Evolutionary conservation across 64 coral and sea anemone species (phyloP).

Genomic region (Montipora capricornis): DNA sequence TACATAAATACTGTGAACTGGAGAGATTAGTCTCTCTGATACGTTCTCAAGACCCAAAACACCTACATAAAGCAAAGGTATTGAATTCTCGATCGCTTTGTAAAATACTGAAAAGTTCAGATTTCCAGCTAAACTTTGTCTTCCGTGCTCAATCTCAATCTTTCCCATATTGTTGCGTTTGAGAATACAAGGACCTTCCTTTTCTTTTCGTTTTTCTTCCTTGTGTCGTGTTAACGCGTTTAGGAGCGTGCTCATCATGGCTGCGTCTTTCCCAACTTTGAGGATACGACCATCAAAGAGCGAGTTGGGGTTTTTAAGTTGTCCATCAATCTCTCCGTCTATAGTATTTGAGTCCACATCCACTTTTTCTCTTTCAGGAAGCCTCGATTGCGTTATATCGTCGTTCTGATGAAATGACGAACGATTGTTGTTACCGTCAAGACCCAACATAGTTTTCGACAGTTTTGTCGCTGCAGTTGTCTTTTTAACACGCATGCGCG

Average conservation of each 20-base stretch:
- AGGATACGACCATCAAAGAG: conserved; percentile 3
- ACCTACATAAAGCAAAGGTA: conserved; percentile 47
- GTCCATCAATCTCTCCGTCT: not conserved
- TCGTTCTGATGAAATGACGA: not conserved
- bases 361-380: not conserved
- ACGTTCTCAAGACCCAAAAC: conserved; percentile 28
- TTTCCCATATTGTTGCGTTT: not conserved
- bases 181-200: not conserved
- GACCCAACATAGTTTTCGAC: not conserved
- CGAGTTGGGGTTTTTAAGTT: not conserved
- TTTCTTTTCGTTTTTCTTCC: not conserved
- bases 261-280: conserved; percentile 25
- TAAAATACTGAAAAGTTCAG: conserved; percentile 66
- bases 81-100: not conserved
- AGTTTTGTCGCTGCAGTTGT: not conserved
- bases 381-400: not conserved
- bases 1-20: not conserved
- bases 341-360: not conserved
- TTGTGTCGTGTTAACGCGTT: not conserved
- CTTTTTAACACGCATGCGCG: not conserved
- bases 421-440: not conserved
- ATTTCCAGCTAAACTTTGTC: not conserved
- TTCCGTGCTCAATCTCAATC: not conserved
- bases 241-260: conserved; percentile 8
- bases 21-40: not conserved